Percentiles rank a stretch among this genome's conserved stretches.
phyloP scores from a whole-genome alignment of 2,888 invertebrate species.

The Eutolmus rufibarbis region DNA sequence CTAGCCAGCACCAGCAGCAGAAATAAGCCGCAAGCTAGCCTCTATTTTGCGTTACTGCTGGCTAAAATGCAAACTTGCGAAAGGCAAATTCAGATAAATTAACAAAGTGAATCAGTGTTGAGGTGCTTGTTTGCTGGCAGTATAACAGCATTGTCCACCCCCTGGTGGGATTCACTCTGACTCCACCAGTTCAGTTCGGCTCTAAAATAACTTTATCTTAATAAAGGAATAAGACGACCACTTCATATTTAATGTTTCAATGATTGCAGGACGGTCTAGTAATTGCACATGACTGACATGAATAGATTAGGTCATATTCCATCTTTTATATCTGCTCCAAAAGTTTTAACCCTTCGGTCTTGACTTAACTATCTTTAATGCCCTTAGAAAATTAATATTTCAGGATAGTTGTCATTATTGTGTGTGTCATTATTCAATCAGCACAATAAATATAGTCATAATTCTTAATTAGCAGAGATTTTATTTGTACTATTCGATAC shows the following conservation, averaged over 20 bases:
- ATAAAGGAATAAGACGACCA: neutral
- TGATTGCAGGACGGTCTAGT: neutral
- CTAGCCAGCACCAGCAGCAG: neutral
- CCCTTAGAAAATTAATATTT: too few species aligned
- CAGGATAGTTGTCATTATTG: too few species aligned
- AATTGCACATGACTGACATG: too few species aligned
- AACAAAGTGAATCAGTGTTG: neutral
- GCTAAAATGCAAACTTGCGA: neutral
- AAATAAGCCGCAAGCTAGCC: neutral
- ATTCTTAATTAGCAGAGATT: too few species aligned
- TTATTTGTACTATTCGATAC: too few species aligned
- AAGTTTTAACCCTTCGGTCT: too few species aligned
- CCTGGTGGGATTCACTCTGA: neutral
- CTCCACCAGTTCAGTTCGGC: neutral
- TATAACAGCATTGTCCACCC: neutral
- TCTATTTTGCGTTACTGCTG: neutral
- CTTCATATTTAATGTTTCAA: neutral
- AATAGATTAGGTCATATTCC: too few species aligned
- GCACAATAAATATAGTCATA: too few species aligned
- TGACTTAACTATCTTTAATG: too few species aligned
- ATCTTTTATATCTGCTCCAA: too few species aligned
- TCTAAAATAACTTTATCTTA: neutral
- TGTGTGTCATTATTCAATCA: too few species aligned
- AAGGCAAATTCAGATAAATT: neutral
- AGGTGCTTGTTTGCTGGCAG: neutral